Conservation (phyloP, 2,797 vertebrate species). For the Centropyge bicolor region DNA sequence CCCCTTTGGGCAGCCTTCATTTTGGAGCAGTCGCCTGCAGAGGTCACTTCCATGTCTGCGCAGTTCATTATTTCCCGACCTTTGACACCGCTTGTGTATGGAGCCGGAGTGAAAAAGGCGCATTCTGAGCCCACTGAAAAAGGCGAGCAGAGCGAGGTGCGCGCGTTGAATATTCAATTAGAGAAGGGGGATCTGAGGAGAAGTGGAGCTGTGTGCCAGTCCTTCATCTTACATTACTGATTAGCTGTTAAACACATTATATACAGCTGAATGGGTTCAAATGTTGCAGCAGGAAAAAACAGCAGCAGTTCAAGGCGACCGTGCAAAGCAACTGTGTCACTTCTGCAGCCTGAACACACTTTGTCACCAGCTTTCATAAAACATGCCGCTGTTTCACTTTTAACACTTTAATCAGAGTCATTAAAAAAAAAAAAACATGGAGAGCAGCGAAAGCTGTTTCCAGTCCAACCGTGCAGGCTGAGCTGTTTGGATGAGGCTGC, state of each 20-base stretch:
- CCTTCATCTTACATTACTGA: conserved; percentile 80
- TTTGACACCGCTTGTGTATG: conserved; percentile 93
- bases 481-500: conserved; percentile 31
- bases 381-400: conserved; percentile 22
- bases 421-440: not conserved
- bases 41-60: conserved; percentile 90
- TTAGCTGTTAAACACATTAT: conserved; percentile 82
- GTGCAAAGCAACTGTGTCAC: conserved; percentile 76
- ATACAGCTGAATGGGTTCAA: conserved; percentile 73
- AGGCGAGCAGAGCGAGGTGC: conserved; percentile 73
- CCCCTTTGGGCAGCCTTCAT: conserved; percentile 20
- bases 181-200: conserved; percentile 53
- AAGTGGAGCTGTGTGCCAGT: conserved; percentile 75
- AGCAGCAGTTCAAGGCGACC: conserved; percentile 87
- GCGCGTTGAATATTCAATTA: conserved; percentile 84
- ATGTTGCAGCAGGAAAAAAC: conserved; percentile 72
- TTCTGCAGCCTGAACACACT: conserved; percentile 52
- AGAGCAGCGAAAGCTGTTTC: conserved; percentile 3
- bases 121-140: conserved; percentile 76
- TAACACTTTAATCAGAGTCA: conserved; percentile 7
- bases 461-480: conserved; percentile 20
- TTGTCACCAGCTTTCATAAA: conserved; percentile 52
- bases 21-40: conserved; percentile 43
- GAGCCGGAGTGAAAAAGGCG: conserved; percentile 86
- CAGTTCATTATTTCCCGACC: conserved; percentile 97